Evolutionary conservation across 2,888 invertebrate genomes (phyloP).

Genomic region (Sericinus montela): DNA sequence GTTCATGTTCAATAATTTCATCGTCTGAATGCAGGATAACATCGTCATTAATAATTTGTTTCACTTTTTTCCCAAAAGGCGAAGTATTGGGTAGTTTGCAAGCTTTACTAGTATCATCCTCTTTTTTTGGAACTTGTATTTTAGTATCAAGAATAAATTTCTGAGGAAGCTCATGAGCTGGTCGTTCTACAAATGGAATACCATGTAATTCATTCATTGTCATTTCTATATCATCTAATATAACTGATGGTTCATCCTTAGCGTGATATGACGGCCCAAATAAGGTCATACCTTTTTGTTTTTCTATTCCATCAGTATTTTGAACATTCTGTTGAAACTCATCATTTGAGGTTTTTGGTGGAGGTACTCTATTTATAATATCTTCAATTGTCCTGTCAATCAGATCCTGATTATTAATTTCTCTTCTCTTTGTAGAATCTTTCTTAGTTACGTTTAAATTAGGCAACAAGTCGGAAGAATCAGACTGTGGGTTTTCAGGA

Average conservation of each 20-base stretch:
- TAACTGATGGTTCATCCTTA: slow-evolving; percentile 30
- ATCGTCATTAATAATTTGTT: slow-evolving; percentile 27
- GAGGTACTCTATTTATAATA: slow-evolving; percentile 51
- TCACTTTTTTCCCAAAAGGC: slow-evolving; percentile 39
- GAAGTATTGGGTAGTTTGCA: slow-evolving; percentile 43
- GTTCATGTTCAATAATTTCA: slow-evolving; percentile 40
- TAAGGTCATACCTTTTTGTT: slow-evolving; percentile 24
- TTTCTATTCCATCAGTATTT: slow-evolving; percentile 29
- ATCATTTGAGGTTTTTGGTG: slow-evolving; percentile 39
- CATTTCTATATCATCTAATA: slow-evolving; percentile 64
- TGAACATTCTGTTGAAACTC: slow-evolving; percentile 30
- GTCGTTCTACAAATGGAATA: slow-evolving; percentile 59
- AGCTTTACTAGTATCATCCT: slow-evolving; percentile 32
- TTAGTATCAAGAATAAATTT: slow-evolving; percentile 32
- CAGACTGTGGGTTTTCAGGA: slow-evolving; percentile 21
- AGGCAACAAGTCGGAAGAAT: slow-evolving; percentile 4
- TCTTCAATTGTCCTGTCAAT: slow-evolving; percentile 71
- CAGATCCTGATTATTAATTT: slow-evolving; percentile 57
- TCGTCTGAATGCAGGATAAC: slow-evolving; percentile 31
- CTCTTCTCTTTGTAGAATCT: slow-evolving; percentile 40
- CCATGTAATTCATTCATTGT: slow-evolving; percentile 74
- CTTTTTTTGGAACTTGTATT: slow-evolving; percentile 35
- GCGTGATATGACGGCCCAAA: slow-evolving; percentile 21
- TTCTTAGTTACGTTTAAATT: slow-evolving; percentile 27
- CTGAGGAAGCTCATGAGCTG: slow-evolving; percentile 52